phyloP scores from a whole-genome alignment of 2,113 vertebrate genomes.

The Phyllostomus hastatus region DNA sequence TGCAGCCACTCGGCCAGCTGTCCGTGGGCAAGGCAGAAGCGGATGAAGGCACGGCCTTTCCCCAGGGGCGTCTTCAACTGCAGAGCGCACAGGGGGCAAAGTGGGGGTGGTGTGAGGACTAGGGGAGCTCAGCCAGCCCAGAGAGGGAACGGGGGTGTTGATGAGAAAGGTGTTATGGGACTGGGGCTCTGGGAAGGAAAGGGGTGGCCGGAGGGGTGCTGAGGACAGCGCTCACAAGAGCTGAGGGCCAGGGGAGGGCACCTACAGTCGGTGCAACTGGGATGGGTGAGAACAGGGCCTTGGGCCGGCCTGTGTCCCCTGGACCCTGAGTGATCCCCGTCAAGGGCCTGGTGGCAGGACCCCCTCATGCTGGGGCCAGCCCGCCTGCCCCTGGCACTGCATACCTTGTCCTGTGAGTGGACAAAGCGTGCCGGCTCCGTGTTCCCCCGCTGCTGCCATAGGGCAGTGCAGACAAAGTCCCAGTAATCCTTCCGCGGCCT shows the following conservation, averaged over 20 bases:
- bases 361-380: accelerated
- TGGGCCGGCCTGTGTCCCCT: accelerated
- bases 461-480: constrained; percentile 80
- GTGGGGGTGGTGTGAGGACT: not conserved
- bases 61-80: constrained; percentile 83
- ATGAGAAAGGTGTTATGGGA: not conserved
- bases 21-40: constrained; percentile 80
- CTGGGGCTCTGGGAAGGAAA: not conserved
- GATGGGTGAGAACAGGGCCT: not conserved
- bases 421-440: constrained; percentile 55
- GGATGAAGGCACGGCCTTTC: constrained; percentile 83
- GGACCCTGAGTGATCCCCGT: not conserved
- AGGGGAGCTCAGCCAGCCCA: not conserved
- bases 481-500: constrained; percentile 82
- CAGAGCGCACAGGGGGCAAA: accelerated
- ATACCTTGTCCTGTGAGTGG: constrained; percentile 78
- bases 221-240: not conserved
- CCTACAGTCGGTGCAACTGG: not conserved
- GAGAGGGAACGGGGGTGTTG: not conserved
- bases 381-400: not conserved
- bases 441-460: constrained; percentile 60
- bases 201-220: not conserved
- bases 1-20: constrained; percentile 83
- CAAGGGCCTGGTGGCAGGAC: not conserved
- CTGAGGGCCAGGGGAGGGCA: not conserved